Evolutionary conservation across 1,140 invertebrate genomes (phyloP).

Genomic region (Carposina sasakii): DNA sequence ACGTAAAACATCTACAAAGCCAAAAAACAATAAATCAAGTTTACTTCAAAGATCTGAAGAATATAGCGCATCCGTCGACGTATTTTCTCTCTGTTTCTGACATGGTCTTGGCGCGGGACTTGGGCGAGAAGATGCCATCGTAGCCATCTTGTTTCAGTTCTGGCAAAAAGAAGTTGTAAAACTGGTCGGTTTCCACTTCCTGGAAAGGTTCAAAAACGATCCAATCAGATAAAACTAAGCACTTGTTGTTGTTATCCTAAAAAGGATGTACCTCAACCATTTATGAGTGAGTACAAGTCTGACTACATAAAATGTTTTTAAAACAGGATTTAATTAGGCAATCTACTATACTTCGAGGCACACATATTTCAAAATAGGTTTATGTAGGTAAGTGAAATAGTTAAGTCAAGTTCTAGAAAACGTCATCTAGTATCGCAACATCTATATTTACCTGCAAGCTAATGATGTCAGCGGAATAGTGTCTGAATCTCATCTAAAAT

Average conservation of each 20-base stretch:
- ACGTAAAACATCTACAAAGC: not conserved
- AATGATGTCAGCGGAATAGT: constrained; percentile 98
- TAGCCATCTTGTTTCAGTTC: constrained; percentile 95
- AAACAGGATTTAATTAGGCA: too few species aligned
- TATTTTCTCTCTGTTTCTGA: constrained; percentile 95
- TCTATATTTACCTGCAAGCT: constrained; percentile 80
- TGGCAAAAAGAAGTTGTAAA: constrained; percentile 96
- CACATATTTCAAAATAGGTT: too few species aligned
- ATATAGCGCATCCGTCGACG: constrained; percentile 99
- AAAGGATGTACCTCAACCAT: not conserved
- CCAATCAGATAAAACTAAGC: too few species aligned
- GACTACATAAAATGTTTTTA: too few species aligned
- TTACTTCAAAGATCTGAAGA: constrained; percentile 95
- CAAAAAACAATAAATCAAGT: not conserved
- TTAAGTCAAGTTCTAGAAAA: too few species aligned
- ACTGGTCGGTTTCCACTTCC: constrained; percentile 99
- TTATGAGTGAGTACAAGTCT: not conserved
- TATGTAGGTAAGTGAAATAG: too few species aligned
- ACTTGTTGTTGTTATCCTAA: too few species aligned
- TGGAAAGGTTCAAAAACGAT: constrained; percentile 69
- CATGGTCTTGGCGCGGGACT: constrained; percentile 99
- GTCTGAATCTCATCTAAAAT: constrained; percentile 97
- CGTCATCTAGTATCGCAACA: too few species aligned
- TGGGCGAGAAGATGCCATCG: constrained; percentile 98
- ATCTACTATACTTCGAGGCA: too few species aligned